Evolutionary conservation across 2,113 vertebrate genomes (phyloP), one percentile per base, ranked within the genome.

Genomic region (Delphinus delphis): DNA sequence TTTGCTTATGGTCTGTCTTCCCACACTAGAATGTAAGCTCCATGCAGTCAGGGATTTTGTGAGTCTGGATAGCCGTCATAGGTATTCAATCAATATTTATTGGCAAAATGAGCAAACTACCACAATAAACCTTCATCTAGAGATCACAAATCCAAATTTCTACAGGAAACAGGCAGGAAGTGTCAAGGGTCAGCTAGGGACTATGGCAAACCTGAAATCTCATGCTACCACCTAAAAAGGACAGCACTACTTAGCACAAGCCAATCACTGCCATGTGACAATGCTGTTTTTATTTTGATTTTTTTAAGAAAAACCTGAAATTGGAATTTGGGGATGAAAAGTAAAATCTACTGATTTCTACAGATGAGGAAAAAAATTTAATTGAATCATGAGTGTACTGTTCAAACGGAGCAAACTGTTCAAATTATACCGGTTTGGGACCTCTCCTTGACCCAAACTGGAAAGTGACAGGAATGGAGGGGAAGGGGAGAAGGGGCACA

Each of bases 311-410:
- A 82, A 92, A 58, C 20, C 18, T 76, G 53, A 81, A 85, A 81
- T 86, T 70, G 13, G 23, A 79, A 90, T 47, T 82, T 81, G 5
- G 28, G 47, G 33, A 21, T 36, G 33, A 89, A 68, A 74, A 17
- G 36, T 89, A 18, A 85, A 94, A 65, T 58, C 25, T 18, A 74
- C 58, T 91, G 70, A 23, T 36, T 93, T 92, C 90, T 47, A 88
- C 15, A 79, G 53, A 47, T 50, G 38, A 88, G 65, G 9, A 74
- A 87, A 79, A 73, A 31, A 3, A 18, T 50, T 95, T 47, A n/a
- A 31, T 23, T 85, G 13, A 60, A 83, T 25, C 87, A 67, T 73
- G 14, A 88, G 1, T 38, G 5, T 31, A 38, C 26, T 33, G 12
- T 67, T 58, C 76, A 60, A 94, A 62, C 14, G 50, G 44, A 71